Percentiles rank a stretch among this genome's conserved stretches.
Evolutionary conservation across 2,888 invertebrate genomes (phyloP).

Genomic region (Rhagophthalmus giganteus): DNA sequence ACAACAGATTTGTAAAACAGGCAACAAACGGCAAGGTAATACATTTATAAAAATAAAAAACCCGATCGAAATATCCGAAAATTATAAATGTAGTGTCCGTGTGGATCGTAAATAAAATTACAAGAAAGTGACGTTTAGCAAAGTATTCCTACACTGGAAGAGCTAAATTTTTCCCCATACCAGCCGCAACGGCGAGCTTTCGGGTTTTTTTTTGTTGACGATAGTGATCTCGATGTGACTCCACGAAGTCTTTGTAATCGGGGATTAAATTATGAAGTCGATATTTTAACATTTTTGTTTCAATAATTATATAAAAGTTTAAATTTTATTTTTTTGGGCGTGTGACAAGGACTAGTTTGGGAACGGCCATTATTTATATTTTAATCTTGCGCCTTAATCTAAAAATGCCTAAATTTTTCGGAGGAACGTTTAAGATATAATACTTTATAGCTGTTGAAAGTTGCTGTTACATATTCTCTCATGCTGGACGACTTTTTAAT

Average conservation of each 20-base stretch:
- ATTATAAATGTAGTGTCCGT: background rate
- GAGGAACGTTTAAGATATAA: background rate
- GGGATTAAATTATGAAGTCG: constrained; percentile 2
- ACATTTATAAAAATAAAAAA: constrained; percentile 27
- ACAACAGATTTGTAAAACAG: constrained; percentile 35
- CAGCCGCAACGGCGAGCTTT: constrained; percentile 19
- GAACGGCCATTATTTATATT: background rate
- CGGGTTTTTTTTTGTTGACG: constrained; percentile 13
- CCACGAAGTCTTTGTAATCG: constrained; percentile 1
- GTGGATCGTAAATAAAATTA: background rate
- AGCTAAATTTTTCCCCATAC: constrained; percentile 25
- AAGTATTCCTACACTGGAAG: constrained; percentile 17
- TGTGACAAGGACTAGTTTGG: background rate
- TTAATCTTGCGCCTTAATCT: background rate
- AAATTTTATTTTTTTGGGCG: background rate
- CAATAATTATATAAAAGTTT: background rate
- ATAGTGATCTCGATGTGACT: constrained; percentile 5
- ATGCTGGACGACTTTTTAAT: constrained; percentile 19
- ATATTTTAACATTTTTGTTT: background rate
- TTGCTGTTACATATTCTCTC: constrained; percentile 9
- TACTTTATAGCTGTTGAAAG: background rate
- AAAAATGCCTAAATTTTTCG: background rate
- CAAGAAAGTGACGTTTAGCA: constrained; percentile 15
- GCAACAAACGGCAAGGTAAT: constrained; percentile 19
- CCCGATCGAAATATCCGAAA: background rate